Percentiles rank a stretch among this genome's conserved stretches.
phyloP scores from a whole-genome alignment of 37 sponge, comb jelly and placozoan genomes.

The Cladorhizidae sp. region DNA sequence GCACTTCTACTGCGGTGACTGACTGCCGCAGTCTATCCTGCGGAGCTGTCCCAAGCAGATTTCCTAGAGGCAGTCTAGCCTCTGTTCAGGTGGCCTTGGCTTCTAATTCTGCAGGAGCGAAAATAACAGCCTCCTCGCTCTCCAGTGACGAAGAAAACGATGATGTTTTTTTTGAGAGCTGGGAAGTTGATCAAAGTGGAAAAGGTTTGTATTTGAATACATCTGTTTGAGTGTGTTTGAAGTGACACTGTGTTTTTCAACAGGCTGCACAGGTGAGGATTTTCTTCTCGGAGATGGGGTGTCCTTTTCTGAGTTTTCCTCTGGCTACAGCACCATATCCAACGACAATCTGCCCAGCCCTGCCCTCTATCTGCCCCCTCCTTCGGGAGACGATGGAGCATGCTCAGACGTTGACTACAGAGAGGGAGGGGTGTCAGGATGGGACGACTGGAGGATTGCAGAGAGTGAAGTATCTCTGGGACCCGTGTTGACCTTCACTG shows the following conservation, averaged over 20 bases:
- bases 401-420: neutral
- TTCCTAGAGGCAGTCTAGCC: neutral
- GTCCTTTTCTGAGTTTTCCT: neutral
- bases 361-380: slow-evolving; percentile 11
- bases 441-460: slow-evolving; percentile 45
- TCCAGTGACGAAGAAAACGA: slow-evolving; percentile 17
- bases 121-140: neutral
- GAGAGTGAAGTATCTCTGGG: slow-evolving; percentile 25
- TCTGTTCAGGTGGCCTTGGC: neutral
- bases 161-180: slow-evolving; percentile 22
- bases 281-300: neutral
- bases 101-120: neutral
- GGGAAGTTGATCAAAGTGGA: slow-evolving; percentile 6
- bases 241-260: neutral
- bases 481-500: neutral
- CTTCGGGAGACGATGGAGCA: neutral
- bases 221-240: neutral
- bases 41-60: neutral
- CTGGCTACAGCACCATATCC: slow-evolving; percentile 5
- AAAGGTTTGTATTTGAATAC: neutral
- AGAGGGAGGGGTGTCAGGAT: slow-evolving; percentile 2
- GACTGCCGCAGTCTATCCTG: slow-evolving; percentile 12
- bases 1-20: neutral
- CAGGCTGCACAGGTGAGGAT: neutral
- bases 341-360: slow-evolving; percentile 7